A percentile compares a stretch with the other conserved stretches of the same genome.
Conservation (phyloP, 2,888 invertebrate species). For the Axea sp. region DNA sequence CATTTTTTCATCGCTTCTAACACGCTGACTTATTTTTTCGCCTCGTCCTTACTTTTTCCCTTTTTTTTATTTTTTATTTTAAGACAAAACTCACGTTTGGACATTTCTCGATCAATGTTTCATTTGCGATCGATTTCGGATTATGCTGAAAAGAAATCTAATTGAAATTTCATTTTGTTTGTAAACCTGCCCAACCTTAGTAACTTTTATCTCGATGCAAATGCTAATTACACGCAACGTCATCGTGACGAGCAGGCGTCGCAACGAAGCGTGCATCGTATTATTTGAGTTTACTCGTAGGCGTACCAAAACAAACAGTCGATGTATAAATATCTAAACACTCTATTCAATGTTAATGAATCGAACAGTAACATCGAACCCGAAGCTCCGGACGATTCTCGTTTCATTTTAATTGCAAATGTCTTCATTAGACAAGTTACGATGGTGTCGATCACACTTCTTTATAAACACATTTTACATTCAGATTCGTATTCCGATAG, state of each 20-base stretch:
- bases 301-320: constrained; percentile 43
- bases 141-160: background rate
- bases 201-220: constrained; percentile 1
- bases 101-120: no score
- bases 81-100: no score
- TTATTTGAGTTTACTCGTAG: constrained; percentile 16
- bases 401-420: constrained; percentile 44
- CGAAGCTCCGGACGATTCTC: constrained; percentile 11
- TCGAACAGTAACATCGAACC: constrained; percentile 26
- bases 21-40: no score
- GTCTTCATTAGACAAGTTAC: constrained; percentile 26
- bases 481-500: no score
- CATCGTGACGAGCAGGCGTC: constrained; percentile 23
- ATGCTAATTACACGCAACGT: constrained; percentile 25
- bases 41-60: no score
- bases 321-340: constrained; percentile 27
- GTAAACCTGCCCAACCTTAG: constrained; percentile 20
- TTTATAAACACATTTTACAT: no score
- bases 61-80: no score
- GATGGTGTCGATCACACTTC: constrained; percentile 16
- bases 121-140: no score
- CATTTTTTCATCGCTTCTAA: no score
- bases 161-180: background rate
- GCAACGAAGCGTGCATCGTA: background rate
- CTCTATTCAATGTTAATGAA: constrained; percentile 43